Evolutionary conservation across 1,140 invertebrate genomes (phyloP).

Genomic region (Drosophila melanogaster): Release_6_plus_ISO1_MT NT_033777.3:18573501-18574000

Average conservation of each 20-base stretch:
- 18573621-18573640: conserved; percentile 38
- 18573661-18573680: conserved; percentile 55
- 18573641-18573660: conserved; percentile 33
- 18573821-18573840: conserved; percentile 25
- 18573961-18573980: too few relatives aligned
- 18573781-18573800: conserved; percentile 76
- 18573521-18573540: conserved; percentile 67
- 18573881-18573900: too few relatives aligned
- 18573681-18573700: conserved; percentile 64
- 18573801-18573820: conserved; percentile 76
- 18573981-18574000: too few relatives aligned
- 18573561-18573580: conserved; percentile 10
- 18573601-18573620: conserved; percentile 45
- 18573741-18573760: conserved; percentile 8
- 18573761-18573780: conserved; percentile 17
- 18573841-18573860: not conserved
- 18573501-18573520: conserved; percentile 75
- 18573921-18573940: too few relatives aligned
- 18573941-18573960: too few relatives aligned
- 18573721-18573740: conserved; percentile 74
- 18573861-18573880: too few relatives aligned
- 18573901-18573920: too few relatives aligned
- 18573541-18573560: conserved; percentile 8
- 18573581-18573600: conserved; percentile 60
- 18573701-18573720: conserved; percentile 70